Evolutionary conservation across 92 coral and sea anemone genomes (phyloP).

Genomic region (Parazoanthus swiftii): DNA sequence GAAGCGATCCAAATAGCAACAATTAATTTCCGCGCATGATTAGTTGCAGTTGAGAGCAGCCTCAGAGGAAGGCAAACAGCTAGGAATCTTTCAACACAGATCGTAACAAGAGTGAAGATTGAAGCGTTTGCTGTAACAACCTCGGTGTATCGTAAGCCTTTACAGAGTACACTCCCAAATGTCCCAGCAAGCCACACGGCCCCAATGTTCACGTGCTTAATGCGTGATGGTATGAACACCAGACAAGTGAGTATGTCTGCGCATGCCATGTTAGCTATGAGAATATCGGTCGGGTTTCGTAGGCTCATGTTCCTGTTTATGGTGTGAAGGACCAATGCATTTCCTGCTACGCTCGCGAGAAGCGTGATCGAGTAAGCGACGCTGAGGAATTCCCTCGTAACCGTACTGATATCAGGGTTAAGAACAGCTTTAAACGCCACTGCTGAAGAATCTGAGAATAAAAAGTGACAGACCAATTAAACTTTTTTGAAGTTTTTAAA

Average conservation of each 20-base stretch:
- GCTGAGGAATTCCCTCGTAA: neutral
- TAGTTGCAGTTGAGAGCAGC: neutral
- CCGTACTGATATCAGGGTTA: neutral
- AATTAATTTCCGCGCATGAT: neutral
- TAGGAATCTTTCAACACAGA: neutral
- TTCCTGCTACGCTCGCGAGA: neutral
- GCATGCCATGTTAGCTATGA: neutral
- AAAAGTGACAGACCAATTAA: no score
- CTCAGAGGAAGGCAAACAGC: neutral
- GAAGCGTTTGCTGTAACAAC: neutral
- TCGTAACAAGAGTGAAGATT: neutral
- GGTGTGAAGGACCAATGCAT: neutral
- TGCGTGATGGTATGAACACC: neutral
- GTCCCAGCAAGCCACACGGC: neutral
- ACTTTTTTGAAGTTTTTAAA: no score
- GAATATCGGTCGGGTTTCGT: neutral
- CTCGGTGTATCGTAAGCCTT: neutral
- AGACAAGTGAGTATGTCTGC: neutral
- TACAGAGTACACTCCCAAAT: neutral
- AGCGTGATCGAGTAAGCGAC: neutral
- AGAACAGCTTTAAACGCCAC: neutral
- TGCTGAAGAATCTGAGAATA: no score
- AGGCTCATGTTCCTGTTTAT: neutral
- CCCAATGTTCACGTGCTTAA: neutral
- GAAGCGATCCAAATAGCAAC: neutral